A percentile compares a stretch with the other conserved stretches of the same genome.
Conservation (phyloP, 2,888 invertebrate genomes). For the Galeopsomyia nigrocyanea region DNA sequence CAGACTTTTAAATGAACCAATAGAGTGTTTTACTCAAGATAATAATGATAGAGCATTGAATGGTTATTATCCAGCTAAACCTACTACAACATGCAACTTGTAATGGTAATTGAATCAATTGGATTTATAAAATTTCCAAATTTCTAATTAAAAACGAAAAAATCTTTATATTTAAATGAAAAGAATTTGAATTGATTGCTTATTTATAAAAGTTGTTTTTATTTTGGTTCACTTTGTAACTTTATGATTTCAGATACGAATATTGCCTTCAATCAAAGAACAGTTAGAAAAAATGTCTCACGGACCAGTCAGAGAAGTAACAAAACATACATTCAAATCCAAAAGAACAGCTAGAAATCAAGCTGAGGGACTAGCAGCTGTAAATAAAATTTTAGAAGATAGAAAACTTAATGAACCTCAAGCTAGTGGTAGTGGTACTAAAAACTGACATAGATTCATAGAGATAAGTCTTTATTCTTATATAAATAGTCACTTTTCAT, state of each 20-base stretch:
- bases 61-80: conserved; percentile 40
- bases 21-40: conserved; percentile 55
- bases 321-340: conserved; percentile 70
- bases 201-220: background rate
- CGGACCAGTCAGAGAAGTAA: conserved; percentile 49
- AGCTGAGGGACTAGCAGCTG: conserved; percentile 63
- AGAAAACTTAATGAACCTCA: conserved; percentile 41
- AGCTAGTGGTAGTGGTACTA: conserved; percentile 7
- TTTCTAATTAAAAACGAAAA: background rate
- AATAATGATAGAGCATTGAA: conserved; percentile 31
- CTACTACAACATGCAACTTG: background rate
- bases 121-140: background rate
- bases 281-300: conserved; percentile 65
- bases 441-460: conserved; percentile 32
- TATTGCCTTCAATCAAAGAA: conserved; percentile 70
- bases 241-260: conserved; percentile 69
- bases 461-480: conserved; percentile 44
- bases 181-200: background rate
- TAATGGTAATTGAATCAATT: background rate
- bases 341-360: conserved; percentile 72
- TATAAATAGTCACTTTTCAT: background rate
- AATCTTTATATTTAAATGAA: background rate
- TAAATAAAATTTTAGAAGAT: conserved; percentile 54
- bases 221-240: background rate
- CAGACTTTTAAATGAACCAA: conserved; percentile 68